Evolutionary conservation across 2,888 invertebrate genomes (phyloP).

Genomic region (Sicus ferrugineus): DNA sequence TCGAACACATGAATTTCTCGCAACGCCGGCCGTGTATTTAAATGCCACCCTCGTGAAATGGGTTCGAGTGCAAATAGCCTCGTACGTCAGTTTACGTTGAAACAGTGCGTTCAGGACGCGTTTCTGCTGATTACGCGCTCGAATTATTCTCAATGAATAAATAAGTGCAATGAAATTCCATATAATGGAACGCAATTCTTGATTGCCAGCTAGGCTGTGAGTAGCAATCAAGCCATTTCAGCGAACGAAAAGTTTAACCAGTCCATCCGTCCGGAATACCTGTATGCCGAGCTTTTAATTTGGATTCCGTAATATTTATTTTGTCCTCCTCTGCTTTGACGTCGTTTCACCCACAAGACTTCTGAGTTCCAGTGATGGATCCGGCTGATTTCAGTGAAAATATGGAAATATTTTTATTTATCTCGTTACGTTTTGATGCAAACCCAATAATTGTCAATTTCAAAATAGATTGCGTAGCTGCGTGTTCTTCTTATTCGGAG

Average conservation of each 20-base stretch:
- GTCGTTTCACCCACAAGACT: no score
- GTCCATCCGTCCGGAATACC: neutral
- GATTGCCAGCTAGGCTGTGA: slow-evolving; percentile 18
- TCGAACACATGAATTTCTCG: neutral
- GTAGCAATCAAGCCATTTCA: slow-evolving; percentile 25
- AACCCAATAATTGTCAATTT: no score
- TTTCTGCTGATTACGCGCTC: slow-evolving; percentile 29
- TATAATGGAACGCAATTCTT: slow-evolving; percentile 11
- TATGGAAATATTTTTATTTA: slow-evolving; percentile 30
- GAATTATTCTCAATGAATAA: slow-evolving; percentile 27
- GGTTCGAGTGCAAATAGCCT: slow-evolving; percentile 2
- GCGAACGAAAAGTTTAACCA: slow-evolving; percentile 18
- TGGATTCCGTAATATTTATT: slow-evolving; percentile 4
- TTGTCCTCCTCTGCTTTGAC: neutral
- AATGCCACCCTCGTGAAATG: neutral
- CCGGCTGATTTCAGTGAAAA: slow-evolving; percentile 24
- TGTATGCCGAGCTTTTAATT: slow-evolving; percentile 2
- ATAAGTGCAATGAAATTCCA: slow-evolving; percentile 17
- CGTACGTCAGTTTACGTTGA: neutral
- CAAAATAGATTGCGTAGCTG: no score
- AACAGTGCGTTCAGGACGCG: slow-evolving; percentile 5
- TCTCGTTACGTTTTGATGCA: slow-evolving; percentile 11
- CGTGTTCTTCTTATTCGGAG: no score
- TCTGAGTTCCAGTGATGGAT: neutral
- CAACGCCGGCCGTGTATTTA: neutral